Evolutionary conservation across 2,797 vertebrate genomes (phyloP).

Genomic region (Xiphorhynchus erythropygius): DNA sequence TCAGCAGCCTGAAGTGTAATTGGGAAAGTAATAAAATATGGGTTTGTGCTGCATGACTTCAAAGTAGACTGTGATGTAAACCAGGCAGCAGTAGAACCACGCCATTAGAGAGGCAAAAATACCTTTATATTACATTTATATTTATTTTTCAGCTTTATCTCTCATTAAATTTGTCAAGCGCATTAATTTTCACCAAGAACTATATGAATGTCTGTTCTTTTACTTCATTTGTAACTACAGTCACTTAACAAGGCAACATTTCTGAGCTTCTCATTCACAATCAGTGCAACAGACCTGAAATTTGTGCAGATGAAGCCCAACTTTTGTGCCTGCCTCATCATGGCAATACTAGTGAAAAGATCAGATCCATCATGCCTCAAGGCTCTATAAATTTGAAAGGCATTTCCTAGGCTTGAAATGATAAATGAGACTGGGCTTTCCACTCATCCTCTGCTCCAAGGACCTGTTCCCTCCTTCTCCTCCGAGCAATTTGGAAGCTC

Average conservation of each 20-base stretch:
- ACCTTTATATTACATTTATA: background rate
- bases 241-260: background rate
- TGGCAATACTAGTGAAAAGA: background rate
- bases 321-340: background rate
- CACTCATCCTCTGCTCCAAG: rapidly evolving
- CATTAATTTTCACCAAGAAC: background rate
- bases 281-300: background rate
- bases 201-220: rapidly evolving
- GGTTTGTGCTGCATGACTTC: background rate
- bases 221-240: background rate
- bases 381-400: background rate
- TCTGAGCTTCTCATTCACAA: background rate
- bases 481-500: background rate
- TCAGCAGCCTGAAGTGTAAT: background rate
- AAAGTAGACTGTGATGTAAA: background rate
- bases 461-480: background rate
- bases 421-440: background rate
- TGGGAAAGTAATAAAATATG: background rate
- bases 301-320: background rate
- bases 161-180: background rate
- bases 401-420: background rate
- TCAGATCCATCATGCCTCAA: background rate
- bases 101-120: background rate
- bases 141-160: background rate
- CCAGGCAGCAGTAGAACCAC: background rate